Evolutionary conservation across 2,113 vertebrate genomes (phyloP), one percentile per base, ranked within the genome.

Genomic region (Fulica atra): DNA sequence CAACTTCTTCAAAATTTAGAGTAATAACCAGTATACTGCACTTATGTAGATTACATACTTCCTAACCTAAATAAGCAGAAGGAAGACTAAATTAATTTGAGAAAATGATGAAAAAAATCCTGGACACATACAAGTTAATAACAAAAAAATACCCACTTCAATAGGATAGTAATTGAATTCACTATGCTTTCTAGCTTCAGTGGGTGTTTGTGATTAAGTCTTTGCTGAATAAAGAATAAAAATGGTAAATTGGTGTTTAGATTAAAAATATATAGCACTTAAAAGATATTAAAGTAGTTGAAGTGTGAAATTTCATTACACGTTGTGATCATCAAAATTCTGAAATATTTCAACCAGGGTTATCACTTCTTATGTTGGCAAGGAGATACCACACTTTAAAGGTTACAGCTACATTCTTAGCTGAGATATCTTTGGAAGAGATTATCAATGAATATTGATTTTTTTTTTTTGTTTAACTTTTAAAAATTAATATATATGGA

Each of bases 251-350:
- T 36, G 26, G 2, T 53, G 80, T 88, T 95, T 85, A 69, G 6
- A 60, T 74, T 71, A 66, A 74, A 93, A 90, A 73, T 53, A 50
- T 40, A 28, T 81, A 79, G n/a, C 23, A 18, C 42, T 44, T 48
- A 44, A 66, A 86, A 36, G 51, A 53, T 68, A 78, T 65, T 82
- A 61, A 82, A 74, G 51, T 78, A 20, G 28, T 38, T 63, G 33
- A 88, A 57, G 56, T 60, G 12, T 21, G 38, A 94, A 83, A 83
- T 93, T 90, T 81, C 42, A 71, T 92, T 90, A 94, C 53, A 86
- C 6, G 8, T 72, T 81, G 57, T 56, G 29, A 84, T 88, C 56
- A 86, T 72, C 26, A 71, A 76, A 88, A 86, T 79, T 81, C 44
- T 53, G 56, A 78, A 90, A 72, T 2, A n/a, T 61, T 86, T 91